Conservation (phyloP, 2,113 vertebrate species). For the Hippocampus comes region DNA sequence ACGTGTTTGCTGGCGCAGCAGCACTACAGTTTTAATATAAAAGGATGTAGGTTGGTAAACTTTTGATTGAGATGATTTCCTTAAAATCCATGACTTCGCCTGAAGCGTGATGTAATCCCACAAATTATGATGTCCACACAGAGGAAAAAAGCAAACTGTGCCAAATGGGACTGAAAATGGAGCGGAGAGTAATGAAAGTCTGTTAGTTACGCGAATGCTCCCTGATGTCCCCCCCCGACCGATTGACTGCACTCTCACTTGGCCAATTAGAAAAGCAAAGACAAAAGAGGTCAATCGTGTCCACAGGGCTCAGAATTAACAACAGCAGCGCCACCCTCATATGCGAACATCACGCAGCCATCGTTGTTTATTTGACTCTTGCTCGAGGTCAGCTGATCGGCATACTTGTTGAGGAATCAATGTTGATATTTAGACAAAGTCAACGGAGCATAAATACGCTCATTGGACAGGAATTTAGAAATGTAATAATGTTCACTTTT, state of each 20-base stretch:
- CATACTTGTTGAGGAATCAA: not conserved
- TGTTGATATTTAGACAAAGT: not conserved
- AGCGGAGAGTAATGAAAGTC: conserved; percentile 25
- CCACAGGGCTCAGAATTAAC: conserved; percentile 33
- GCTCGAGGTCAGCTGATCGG: not conserved
- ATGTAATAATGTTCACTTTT: no score
- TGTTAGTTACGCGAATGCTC: conserved; percentile 37
- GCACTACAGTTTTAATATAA: no score
- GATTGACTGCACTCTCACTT: conserved; percentile 33
- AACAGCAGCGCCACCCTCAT: conserved; percentile 2
- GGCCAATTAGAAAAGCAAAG: conserved; percentile 55
- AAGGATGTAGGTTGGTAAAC: no score
- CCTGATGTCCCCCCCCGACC: conserved; percentile 17
- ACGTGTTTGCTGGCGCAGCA: no score
- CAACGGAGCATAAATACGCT: no score
- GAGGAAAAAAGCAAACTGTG: not conserved
- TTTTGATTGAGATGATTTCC: not conserved
- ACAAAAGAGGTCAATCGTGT: conserved; percentile 54
- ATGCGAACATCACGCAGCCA: conserved; percentile 7
- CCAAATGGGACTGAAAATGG: not conserved
- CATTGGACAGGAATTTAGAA: no score
- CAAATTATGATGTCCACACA: not conserved
- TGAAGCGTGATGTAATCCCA: not conserved
- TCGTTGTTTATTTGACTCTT: not conserved
- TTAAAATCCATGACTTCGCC: not conserved